phyloP scores from a whole-genome alignment of 2,797 vertebrate species.

The Enteromius viviparus region DNA sequence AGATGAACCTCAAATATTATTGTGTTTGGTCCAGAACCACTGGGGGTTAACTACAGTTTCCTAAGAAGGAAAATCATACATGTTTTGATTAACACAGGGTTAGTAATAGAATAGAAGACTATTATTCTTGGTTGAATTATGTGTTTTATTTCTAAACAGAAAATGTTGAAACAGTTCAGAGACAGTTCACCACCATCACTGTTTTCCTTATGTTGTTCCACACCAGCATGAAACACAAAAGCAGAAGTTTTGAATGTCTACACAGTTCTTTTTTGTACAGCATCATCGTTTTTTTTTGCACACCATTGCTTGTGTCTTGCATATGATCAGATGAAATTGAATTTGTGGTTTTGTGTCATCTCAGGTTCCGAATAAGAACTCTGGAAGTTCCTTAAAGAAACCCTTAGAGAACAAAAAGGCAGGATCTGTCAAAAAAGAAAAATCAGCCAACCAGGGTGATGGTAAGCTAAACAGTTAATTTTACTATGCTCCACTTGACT shows the following conservation, averaged over 20 bases:
- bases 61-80: not conserved
- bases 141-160: not conserved
- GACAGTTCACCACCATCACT: conserved; percentile 1
- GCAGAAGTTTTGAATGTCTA: conserved; percentile 11
- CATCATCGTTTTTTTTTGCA: not conserved
- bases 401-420: conserved; percentile 84
- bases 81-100: not conserved
- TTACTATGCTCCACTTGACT: not conserved
- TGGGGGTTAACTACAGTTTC: not conserved
- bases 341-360: conserved; percentile 11
- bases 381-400: conserved; percentile 85
- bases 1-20: not conserved
- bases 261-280: not conserved
- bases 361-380: conserved; percentile 85
- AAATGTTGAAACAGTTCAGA: not conserved
- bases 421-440: conserved; percentile 89
- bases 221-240: not conserved
- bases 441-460: conserved; percentile 79
- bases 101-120: not conserved
- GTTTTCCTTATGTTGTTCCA: not conserved
- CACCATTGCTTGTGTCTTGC: not conserved
- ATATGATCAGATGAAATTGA: not conserved
- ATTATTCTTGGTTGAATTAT: not conserved
- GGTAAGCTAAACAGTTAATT: conserved; percentile 70
- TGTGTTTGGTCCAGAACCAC: not conserved